Evolutionary conservation across 2,888 invertebrate genomes (phyloP).

Genomic region (Parnassius smintheus): DNA sequence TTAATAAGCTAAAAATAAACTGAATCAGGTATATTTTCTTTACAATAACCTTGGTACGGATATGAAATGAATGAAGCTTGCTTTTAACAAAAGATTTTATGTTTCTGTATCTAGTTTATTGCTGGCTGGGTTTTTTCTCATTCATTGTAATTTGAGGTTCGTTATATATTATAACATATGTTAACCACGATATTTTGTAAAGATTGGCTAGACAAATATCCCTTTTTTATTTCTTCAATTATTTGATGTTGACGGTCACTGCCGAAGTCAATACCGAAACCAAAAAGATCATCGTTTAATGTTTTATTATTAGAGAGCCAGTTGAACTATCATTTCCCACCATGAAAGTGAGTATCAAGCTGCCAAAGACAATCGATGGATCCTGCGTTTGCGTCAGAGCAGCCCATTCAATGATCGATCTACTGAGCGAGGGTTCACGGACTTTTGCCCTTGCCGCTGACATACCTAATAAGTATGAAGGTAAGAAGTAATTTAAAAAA

Average conservation of each 20-base stretch:
- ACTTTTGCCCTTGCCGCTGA: constrained; percentile 46
- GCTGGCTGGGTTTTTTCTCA: too few relatives aligned
- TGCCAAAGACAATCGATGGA: constrained; percentile 80
- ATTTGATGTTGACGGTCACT: too few relatives aligned
- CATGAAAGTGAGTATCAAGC: constrained; percentile 72
- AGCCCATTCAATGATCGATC: constrained; percentile 79
- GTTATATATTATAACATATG: too few relatives aligned
- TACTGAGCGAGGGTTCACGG: constrained; percentile 76
- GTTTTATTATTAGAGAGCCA: constrained; percentile 58
- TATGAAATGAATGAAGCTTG: background rate
- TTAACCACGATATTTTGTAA: too few relatives aligned
- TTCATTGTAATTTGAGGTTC: too few relatives aligned
- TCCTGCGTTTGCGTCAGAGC: constrained; percentile 79
- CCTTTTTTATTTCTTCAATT: too few relatives aligned
- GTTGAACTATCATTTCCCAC: constrained; percentile 78
- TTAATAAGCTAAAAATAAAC: too few relatives aligned
- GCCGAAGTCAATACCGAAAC: too few relatives aligned
- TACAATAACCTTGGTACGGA: background rate
- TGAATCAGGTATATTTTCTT: background rate
- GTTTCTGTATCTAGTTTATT: background rate
- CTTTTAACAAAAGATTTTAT: background rate
- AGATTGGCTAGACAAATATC: too few relatives aligned
- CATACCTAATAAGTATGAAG: constrained; percentile 52
- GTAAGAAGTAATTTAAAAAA: constrained; percentile 36
- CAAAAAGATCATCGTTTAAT: background rate